phyloP scores from a whole-genome alignment of 2,113 vertebrate species.

The Lontra canadensis region DNA sequence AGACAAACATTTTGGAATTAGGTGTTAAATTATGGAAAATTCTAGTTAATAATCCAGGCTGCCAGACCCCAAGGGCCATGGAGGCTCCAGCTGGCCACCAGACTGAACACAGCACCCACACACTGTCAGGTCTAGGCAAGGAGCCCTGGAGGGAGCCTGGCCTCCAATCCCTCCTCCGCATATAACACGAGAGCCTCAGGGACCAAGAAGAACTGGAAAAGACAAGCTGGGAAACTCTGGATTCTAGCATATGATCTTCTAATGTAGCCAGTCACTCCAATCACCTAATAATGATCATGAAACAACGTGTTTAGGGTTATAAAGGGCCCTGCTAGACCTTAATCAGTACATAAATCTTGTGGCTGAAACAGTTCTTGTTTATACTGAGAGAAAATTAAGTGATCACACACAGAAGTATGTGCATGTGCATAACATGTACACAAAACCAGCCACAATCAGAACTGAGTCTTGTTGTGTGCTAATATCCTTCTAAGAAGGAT shows the following conservation, averaged over 20 bases:
- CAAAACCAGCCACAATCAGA: background rate
- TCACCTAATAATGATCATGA: background rate
- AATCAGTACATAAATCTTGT: background rate
- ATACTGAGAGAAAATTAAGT: background rate
- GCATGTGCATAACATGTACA: background rate
- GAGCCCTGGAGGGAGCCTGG: background rate
- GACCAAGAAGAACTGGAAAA: background rate
- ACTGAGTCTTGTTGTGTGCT: constrained; percentile 7
- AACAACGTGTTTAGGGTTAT: background rate
- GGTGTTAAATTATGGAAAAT: background rate
- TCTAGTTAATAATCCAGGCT: background rate
- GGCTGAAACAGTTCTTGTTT: constrained; percentile 6
- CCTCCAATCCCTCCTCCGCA: background rate
- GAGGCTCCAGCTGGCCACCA: background rate
- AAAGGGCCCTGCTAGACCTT: background rate
- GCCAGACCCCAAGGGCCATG: background rate
- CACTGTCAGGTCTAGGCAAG: background rate
- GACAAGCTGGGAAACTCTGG: background rate
- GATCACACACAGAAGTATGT: background rate
- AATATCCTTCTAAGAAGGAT: constrained; percentile 66
- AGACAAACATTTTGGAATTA: background rate
- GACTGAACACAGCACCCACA: background rate
- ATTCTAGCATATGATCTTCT: background rate
- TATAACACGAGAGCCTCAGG: background rate
- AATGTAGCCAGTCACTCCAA: background rate